A percentile compares a stretch with the other conserved stretches of the same genome.
These are phyloP conservation scores for Dasyprocta punctata DNA, from an alignment of 2,113 vertebrate genomes.

Conservation along the genomic window DNA sequence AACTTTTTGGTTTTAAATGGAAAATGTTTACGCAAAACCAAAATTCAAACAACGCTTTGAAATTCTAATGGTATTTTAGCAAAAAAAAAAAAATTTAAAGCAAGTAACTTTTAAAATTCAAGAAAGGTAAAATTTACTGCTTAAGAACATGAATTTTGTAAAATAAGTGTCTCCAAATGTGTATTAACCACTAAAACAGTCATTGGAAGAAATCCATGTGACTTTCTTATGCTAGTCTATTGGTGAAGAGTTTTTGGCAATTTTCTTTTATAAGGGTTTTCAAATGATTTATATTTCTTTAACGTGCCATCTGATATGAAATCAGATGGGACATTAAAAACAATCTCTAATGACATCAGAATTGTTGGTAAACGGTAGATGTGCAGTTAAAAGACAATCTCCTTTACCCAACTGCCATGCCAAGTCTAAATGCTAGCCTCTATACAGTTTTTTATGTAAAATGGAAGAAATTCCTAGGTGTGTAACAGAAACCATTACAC, in stretches of 20 bases:
- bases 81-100: neutral
- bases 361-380: neutral
- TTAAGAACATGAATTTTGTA: neutral
- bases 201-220: neutral
- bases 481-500: neutral
- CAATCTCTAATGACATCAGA: neutral
- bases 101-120: neutral
- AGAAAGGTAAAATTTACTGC: neutral
- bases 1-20: neutral
- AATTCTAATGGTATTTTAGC: neutral
- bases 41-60: slow-evolving; percentile 21
- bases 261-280: neutral
- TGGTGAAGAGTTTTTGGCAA: neutral
- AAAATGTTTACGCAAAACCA: neutral
- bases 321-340: neutral
- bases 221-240: neutral
- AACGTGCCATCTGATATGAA: neutral
- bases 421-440: neutral
- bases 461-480: neutral
- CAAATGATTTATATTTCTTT: slow-evolving; percentile 14
- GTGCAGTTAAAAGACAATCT: neutral
- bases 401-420: neutral
- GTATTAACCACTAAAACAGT: neutral
- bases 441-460: neutral
- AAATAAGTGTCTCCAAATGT: neutral